Percentiles rank a stretch among this genome's conserved stretches.
Evolutionary conservation across 2,797 vertebrate species (phyloP).

Genomic region (Gobionotothen gibberifrons): DNA sequence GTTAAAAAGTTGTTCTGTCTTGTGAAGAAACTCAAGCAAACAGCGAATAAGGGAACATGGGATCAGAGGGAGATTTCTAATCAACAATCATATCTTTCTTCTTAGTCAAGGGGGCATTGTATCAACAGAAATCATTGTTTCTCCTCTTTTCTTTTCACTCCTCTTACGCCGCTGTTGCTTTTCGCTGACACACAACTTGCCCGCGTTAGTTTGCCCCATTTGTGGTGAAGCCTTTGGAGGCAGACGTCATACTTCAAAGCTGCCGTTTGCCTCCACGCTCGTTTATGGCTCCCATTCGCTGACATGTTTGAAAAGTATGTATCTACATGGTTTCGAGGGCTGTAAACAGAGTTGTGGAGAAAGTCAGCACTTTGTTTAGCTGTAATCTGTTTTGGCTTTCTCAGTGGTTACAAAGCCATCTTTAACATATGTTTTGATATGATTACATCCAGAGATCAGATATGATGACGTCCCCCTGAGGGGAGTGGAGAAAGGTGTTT

Average conservation of each 20-base stretch:
- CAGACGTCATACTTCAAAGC: conserved; percentile 82
- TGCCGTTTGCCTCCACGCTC: conserved; percentile 66
- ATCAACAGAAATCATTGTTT: conserved; percentile 40
- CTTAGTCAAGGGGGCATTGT: conserved; percentile 44
- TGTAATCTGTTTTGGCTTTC: conserved; percentile 61
- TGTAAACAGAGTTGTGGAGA: conserved; percentile 73
- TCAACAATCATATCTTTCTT: conserved; percentile 58
- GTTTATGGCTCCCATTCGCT: conserved; percentile 74
- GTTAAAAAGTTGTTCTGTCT: conserved; percentile 52
- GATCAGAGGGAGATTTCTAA: conserved; percentile 30
- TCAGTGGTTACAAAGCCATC: conserved; percentile 53
- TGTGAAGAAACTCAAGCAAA: conserved; percentile 31
- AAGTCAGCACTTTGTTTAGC: conserved; percentile 69
- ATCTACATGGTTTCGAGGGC: conserved; percentile 76
- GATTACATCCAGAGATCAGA: conserved; percentile 51
- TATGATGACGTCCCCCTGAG: conserved; percentile 25
- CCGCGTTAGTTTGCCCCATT: conserved; percentile 65
- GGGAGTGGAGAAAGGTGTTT: conserved; percentile 21
- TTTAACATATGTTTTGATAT: conserved; percentile 62
- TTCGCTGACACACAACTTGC: conserved; percentile 76
- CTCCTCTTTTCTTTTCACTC: conserved; percentile 25
- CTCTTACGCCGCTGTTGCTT: conserved; percentile 34
- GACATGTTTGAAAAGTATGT: conserved; percentile 83
- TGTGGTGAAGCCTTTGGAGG: conserved; percentile 77
- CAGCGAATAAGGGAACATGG: conserved; percentile 12